A percentile compares a stretch with the other conserved stretches of the same genome.
phyloP scores from a whole-genome alignment of 2,888 invertebrate genomes.

The Nemoura dubitans region DNA sequence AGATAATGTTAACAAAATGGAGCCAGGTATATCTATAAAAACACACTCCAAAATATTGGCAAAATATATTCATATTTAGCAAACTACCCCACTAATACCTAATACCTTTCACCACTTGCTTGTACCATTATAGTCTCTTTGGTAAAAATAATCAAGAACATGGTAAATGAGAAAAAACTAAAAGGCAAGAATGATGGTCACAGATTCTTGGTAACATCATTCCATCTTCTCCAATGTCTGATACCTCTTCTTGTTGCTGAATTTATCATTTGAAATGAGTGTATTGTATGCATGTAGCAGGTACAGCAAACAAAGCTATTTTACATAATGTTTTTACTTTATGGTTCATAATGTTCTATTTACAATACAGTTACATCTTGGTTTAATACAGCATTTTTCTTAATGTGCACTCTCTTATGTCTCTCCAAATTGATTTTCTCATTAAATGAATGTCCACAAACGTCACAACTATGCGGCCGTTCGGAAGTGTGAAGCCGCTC shows the following conservation, averaged over 20 bases:
- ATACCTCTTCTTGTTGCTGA: neutral
- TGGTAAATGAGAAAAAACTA: neutral
- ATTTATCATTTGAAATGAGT: neutral
- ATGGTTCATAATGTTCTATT: too few relatives aligned
- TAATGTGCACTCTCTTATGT: neutral
- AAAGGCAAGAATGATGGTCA: neutral
- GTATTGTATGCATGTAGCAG: too few relatives aligned
- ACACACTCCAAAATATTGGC: neutral
- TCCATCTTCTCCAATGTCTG: neutral
- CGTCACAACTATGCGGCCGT: neutral
- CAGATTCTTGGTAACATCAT: neutral
- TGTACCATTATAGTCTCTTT: neutral
- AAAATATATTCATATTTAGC: neutral
- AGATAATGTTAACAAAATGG: neutral
- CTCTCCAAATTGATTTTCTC: neutral
- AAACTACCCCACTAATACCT: too few relatives aligned
- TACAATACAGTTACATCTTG: neutral
- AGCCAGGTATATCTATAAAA: neutral
- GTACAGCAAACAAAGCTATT: too few relatives aligned
- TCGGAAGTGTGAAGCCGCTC: constrained; percentile 27
- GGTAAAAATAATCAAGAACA: neutral
- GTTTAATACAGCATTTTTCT: neutral
- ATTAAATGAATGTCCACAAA: constrained; percentile 17
- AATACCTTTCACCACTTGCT: too few relatives aligned
- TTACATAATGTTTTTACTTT: too few relatives aligned